phyloP scores from a whole-genome alignment of 2,888 invertebrate genomes.

The Lissonota sp. region DNA sequence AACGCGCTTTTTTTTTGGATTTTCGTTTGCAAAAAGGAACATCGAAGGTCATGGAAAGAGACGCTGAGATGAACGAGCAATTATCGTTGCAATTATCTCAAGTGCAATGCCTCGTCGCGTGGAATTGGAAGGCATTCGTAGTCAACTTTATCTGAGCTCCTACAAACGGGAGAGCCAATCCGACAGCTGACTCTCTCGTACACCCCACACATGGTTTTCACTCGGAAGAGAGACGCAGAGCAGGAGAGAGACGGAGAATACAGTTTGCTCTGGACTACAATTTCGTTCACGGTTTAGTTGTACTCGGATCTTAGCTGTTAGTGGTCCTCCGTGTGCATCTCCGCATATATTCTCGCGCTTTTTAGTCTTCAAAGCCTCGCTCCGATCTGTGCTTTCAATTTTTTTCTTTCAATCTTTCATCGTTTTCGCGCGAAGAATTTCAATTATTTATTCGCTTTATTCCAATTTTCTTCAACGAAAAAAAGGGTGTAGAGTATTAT shows the following conservation, averaged over 20 bases:
- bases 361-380: not conserved
- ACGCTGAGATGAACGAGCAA: conserved; percentile 9
- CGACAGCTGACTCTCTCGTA: conserved; percentile 64
- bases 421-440: conserved; percentile 2
- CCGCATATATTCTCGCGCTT: conserved; percentile 4
- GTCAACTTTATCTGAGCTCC: conserved; percentile 53
- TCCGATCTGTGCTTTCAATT: conserved; percentile 9
- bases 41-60: conserved; percentile 39
- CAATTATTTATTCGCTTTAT: not conserved
- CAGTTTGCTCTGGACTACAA: not conserved
- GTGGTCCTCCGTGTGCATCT: conserved; percentile 45
- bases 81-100: conserved; percentile 29
- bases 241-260: not conserved
- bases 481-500: not conserved
- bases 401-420: not conserved
- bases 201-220: conserved; percentile 65
- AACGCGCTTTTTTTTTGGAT: not conserved
- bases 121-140: conserved; percentile 50
- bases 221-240: conserved; percentile 8
- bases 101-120: conserved; percentile 65
- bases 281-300: conserved; percentile 57
- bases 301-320: conserved; percentile 60
- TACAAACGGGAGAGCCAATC: conserved; percentile 15
- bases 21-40: not conserved
- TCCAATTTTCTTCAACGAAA: not conserved